A percentile compares a stretch with the other conserved stretches of the same genome.
phyloP scores from a whole-genome alignment of 2,888 invertebrate genomes.

The Hypercompe scribonia region DNA sequence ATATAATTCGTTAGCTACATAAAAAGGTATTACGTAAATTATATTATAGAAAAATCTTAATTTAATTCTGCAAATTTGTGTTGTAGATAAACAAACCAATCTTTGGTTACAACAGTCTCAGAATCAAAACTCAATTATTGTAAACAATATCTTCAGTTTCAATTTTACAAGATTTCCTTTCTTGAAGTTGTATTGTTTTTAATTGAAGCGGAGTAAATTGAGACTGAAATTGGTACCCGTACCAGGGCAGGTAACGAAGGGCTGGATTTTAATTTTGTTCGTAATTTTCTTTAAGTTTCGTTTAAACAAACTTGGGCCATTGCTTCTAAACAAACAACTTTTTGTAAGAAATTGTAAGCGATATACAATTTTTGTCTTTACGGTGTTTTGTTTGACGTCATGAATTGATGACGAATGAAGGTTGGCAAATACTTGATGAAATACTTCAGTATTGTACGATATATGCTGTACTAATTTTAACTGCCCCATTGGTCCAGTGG shows the following conservation, averaged over 20 bases:
- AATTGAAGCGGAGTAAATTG: constrained; percentile 15
- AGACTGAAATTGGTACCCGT: constrained; percentile 11
- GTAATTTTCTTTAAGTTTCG: constrained; percentile 22
- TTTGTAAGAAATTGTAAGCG: constrained; percentile 17
- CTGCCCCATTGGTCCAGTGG: too few species aligned
- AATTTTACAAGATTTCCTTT: constrained; percentile 11
- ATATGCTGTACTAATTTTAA: not conserved
- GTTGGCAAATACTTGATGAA: not conserved
- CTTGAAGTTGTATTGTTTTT: constrained; percentile 14
- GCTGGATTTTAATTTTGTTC: constrained; percentile 12
- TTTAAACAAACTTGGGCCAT: too few species aligned
- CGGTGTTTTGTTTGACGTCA: not conserved
- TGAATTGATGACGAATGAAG: too few species aligned
- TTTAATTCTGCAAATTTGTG: not conserved
- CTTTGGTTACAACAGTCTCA: constrained; percentile 9
- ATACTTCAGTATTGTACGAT: not conserved
- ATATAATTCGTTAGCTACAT: too few species aligned
- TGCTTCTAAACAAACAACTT: constrained; percentile 17
- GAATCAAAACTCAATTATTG: constrained; percentile 19
- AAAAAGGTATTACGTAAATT: not conserved
- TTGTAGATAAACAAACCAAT: not conserved
- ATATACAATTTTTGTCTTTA: not conserved
- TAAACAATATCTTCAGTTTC: constrained; percentile 16
- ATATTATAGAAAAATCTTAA: not conserved
- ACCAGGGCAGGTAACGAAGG: constrained; percentile 13